phyloP scores from a whole-genome alignment of 2,888 invertebrate genomes.

The Lepidocyrtoides sp. region DNA sequence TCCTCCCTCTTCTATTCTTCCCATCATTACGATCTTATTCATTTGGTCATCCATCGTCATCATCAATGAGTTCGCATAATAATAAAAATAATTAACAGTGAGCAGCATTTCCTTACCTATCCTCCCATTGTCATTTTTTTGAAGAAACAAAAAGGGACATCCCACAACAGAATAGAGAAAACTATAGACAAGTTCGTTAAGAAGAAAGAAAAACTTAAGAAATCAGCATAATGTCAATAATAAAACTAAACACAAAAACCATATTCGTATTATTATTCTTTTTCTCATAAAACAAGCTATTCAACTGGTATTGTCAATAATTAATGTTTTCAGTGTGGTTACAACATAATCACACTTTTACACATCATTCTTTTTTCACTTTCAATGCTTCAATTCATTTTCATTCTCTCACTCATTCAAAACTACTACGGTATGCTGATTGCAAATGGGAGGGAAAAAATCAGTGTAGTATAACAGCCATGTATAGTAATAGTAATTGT shows the following conservation, averaged over 20 bases:
- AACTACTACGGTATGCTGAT: background rate
- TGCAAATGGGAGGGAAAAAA: too few species aligned
- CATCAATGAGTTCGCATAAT: background rate
- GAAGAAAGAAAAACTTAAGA: background rate
- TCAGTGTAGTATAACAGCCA: too few species aligned
- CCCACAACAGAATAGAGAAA: background rate
- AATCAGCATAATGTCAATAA: background rate
- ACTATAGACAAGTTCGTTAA: background rate
- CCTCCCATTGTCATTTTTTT: constrained; percentile 4
- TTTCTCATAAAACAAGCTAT: background rate
- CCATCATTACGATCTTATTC: background rate
- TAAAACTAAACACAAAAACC: background rate
- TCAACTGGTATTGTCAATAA: background rate
- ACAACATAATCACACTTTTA: too few species aligned
- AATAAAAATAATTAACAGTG: background rate
- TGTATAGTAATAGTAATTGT: too few species aligned
- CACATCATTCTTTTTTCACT: too few species aligned
- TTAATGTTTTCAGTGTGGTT: background rate
- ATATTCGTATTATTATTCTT: constrained; percentile 1
- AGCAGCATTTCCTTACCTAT: background rate
- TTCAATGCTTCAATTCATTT: background rate
- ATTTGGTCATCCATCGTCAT: background rate
- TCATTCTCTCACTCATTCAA: background rate
- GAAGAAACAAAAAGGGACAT: background rate
- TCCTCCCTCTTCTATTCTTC: background rate